These are phyloP conservation scores for Dryocosmus kuriphilus DNA, from an alignment of 2,888 invertebrate genomes.

Conservation along the genomic window DNA sequence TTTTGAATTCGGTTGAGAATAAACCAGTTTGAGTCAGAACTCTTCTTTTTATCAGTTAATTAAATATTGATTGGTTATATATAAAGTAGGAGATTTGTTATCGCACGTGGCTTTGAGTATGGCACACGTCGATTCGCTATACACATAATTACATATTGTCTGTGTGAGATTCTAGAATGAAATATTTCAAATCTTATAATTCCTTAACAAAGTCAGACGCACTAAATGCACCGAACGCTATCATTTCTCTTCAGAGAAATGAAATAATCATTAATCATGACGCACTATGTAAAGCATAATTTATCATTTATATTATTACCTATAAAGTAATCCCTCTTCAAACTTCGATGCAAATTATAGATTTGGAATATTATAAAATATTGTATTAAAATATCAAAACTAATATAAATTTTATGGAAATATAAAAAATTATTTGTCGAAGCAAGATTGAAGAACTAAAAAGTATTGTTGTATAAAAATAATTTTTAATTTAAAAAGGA, in stretches of 20 bases:
- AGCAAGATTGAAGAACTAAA: not conserved
- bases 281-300: not conserved
- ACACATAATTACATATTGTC: not conserved
- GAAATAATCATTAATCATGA: not conserved
- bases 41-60: slow-evolving; percentile 4
- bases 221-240: not conserved
- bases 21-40: not conserved
- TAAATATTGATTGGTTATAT: not conserved
- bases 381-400: too few relatives aligned
- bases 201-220: not conserved
- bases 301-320: not conserved
- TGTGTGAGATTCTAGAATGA: slow-evolving; percentile 2
- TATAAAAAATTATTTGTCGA: too few relatives aligned
- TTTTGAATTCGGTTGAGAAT: not conserved
- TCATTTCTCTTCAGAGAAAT: not conserved
- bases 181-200: not conserved
- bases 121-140: not conserved
- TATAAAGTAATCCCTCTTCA: not conserved
- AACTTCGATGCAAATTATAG: not conserved
- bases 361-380: not conserved
- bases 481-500: not conserved
- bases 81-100: not conserved
- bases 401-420: too few relatives aligned
- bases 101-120: not conserved
- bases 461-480: not conserved